A percentile compares a stretch with the other conserved stretches of the same genome.
These are phyloP conservation scores for Okamejei kenojei DNA, from an alignment of 2,797 vertebrate genomes.

Conservation along the genomic window DNA sequence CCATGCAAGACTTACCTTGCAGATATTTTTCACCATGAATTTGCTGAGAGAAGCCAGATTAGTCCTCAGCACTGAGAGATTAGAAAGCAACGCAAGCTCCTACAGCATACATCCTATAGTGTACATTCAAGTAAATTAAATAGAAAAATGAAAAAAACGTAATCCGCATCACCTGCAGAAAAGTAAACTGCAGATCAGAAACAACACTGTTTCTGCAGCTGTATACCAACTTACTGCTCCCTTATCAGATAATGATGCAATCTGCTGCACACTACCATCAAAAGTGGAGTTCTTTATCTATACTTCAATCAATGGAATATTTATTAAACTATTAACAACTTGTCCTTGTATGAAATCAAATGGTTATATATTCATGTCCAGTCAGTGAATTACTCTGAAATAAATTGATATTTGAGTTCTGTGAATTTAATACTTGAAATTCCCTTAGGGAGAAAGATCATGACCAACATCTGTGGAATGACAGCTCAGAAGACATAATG, in stretches of 20 bases:
- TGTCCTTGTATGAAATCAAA: not conserved
- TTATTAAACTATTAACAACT: conserved; percentile 13
- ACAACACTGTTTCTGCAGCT: not conserved
- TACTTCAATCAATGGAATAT: not conserved
- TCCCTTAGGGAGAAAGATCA: conserved; percentile 22
- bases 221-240: not conserved
- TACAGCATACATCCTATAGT: too few species aligned
- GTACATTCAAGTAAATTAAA: too few species aligned
- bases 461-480: conserved; percentile 21
- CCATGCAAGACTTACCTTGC: too few species aligned
- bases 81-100: too few species aligned
- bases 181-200: not conserved
- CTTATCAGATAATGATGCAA: not conserved
- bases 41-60: too few species aligned
- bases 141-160: too few species aligned
- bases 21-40: too few species aligned
- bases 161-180: not conserved
- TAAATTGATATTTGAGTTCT: conserved; percentile 8
- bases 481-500: conserved; percentile 20
- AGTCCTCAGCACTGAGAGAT: too few species aligned
- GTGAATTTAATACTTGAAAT: conserved; percentile 33
- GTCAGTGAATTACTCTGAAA: conserved; percentile 26
- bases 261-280: not conserved
- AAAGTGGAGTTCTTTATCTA: not conserved
- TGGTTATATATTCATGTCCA: not conserved